Evolutionary conservation across 2,113 vertebrate genomes (phyloP), one percentile per base, ranked within the genome.

Genomic region (Actenoides hombroni): DNA sequence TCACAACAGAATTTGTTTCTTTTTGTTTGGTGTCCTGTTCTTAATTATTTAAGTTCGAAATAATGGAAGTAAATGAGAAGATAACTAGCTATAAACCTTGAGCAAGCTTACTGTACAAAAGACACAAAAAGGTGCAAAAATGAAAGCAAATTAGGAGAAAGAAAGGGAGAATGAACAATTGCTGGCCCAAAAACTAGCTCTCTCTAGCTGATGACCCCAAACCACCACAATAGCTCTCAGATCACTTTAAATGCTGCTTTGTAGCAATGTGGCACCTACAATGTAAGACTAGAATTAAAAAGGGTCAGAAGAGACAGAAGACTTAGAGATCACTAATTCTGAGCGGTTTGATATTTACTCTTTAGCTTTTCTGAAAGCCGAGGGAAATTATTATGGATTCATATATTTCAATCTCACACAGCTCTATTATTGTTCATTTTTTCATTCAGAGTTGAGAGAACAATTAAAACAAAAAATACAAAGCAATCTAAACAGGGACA

Each of bases 351-450:
- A 97, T 98, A 98, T 98, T 98, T 98, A 98, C 96, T 97, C 96
- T 98, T 96, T 92, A 96, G 94, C 91, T 97, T 92, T 87, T 59
- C 93, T 97, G 95, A 98, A 98, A 97, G 97, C 96, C 21, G 71
- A 97, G 96, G 96, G 96, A 98, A 98, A 98, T 98, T 98, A 98
- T 98, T 98, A 98, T 94, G 95, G 94, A 98, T 98, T 98, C 98
- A 98, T 97, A 98, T 98, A 98, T 98, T 98, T 98, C 97, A 97
- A 97, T 98, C 98, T 98, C 98, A 98, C 97, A 97, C 98, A 97
- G 98, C 97, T 98, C 97, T 97, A 98, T 98, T 98, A 98, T 98
- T 98, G 95, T 95, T 97, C 97, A 80, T 96, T 98, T 98, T 97
- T 98, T 98, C 95, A 98, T 97, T 97, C 97, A 97, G 97, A 91